Conservation (phyloP, 1,140 invertebrate species). For the Nomia melanderi region DNA sequence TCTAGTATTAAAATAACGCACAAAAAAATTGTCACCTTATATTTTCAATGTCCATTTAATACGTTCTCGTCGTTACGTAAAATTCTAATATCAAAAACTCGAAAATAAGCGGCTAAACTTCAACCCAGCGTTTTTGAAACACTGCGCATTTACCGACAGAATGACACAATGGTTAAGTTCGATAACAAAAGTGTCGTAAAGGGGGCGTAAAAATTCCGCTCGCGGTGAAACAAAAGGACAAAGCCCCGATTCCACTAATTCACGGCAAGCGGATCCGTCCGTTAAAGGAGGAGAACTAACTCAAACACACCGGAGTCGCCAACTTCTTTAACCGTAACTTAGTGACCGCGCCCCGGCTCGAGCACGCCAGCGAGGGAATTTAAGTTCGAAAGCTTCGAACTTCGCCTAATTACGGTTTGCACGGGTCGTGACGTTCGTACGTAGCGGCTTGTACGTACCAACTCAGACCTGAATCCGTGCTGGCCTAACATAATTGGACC, state of each 20-base stretch:
- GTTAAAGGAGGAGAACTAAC: conserved; percentile 26
- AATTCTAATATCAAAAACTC: too few relatives aligned
- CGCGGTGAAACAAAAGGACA: not conserved
- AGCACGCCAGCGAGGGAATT: conserved; percentile 42
- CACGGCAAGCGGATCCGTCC: conserved; percentile 28
- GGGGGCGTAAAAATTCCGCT: conserved; percentile 18
- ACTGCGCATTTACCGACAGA: not conserved
- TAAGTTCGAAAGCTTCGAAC: conserved; percentile 57
- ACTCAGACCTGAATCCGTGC: not conserved
- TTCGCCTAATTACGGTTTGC: conserved; percentile 59
- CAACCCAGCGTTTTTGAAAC: not conserved
- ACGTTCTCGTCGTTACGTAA: too few relatives aligned
- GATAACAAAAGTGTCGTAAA: conserved; percentile 18
- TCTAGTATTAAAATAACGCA: too few relatives aligned
- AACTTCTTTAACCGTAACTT: conserved; percentile 62
- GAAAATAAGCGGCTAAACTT: not conserved
- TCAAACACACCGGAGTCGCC: conserved; percentile 43
- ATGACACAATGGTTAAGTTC: not conserved
- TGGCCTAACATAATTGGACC: conserved; percentile 44
- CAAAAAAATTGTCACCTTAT: too few relatives aligned
- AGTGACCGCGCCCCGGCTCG: conserved; percentile 37
- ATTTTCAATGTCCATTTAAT: too few relatives aligned
- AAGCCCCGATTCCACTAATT: conserved; percentile 42
- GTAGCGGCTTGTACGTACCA: conserved; percentile 17
- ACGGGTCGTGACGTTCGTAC: conserved; percentile 50